These are phyloP conservation scores for Podargus strigoides DNA, from an alignment of 2,797 vertebrate species.

Conservation along the genomic window DNA sequence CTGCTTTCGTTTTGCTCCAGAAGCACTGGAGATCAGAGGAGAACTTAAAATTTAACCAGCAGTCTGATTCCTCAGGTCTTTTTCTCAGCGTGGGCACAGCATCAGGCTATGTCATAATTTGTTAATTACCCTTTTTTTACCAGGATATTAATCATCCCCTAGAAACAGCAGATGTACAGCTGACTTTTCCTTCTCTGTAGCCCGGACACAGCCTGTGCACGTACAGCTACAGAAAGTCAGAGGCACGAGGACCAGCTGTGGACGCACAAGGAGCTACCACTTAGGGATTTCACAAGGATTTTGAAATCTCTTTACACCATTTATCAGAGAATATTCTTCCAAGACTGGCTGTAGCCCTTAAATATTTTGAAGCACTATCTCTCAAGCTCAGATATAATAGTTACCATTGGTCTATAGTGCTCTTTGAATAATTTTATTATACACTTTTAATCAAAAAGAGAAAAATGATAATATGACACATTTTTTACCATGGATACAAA, in stretches of 20 bases:
- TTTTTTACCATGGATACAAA: not conserved
- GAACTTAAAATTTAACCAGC: not conserved
- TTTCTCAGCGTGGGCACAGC: not conserved
- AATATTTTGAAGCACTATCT: not conserved
- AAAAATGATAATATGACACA: not conserved
- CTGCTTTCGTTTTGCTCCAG: not conserved
- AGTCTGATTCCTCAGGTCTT: not conserved
- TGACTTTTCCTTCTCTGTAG: not conserved
- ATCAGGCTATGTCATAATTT: not conserved
- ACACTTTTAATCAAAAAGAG: not conserved
- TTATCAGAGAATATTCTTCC: not conserved
- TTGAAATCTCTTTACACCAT: not conserved
- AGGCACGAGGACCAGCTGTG: not conserved
- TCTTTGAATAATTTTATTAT: not conserved
- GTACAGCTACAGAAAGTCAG: too few species aligned
- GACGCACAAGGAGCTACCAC: rapidly evolving
- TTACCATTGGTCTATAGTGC: not conserved
- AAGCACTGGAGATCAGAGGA: not conserved
- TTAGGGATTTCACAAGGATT: not conserved
- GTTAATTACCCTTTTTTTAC: not conserved
- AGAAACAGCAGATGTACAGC: not conserved
- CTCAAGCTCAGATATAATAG: not conserved
- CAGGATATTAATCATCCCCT: not conserved
- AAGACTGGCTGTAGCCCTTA: not conserved
- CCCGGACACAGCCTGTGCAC: rapidly evolving